A percentile compares a stretch with the other conserved stretches of the same genome.
These are phyloP conservation scores for Paratrypauchen microcephalus DNA, from an alignment of 2,797 vertebrate genomes.

Conservation along the genomic window DNA sequence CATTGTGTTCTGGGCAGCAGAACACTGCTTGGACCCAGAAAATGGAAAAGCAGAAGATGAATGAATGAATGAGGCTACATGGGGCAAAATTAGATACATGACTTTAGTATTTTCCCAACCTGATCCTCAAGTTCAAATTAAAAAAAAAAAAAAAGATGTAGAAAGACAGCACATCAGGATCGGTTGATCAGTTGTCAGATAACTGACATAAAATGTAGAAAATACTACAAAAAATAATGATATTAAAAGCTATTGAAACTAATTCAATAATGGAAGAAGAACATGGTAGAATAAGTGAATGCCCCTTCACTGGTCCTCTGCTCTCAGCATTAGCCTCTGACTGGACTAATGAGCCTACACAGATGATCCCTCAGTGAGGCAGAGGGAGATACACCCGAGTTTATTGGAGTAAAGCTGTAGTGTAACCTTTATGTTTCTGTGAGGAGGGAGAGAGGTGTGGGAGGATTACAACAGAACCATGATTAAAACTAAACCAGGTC, in stretches of 20 bases:
- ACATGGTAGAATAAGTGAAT: slow-evolving; percentile 29
- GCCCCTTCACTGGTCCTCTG: slow-evolving; percentile 21
- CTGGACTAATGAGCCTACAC: slow-evolving; percentile 61
- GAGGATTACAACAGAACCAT: slow-evolving; percentile 29
- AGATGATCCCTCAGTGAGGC: slow-evolving; percentile 64
- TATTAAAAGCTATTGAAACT: too few relatives aligned
- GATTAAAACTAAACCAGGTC: background rate
- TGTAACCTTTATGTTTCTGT: slow-evolving; percentile 33
- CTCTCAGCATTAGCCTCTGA: slow-evolving; percentile 44
- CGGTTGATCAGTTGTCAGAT: background rate
- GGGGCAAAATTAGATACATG: too few relatives aligned
- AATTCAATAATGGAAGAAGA: slow-evolving; percentile 49
- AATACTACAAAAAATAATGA: background rate
- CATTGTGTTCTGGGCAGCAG: too few relatives aligned
- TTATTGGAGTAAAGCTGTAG: slow-evolving; percentile 58
- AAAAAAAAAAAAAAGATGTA: too few relatives aligned
- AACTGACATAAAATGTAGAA: background rate
- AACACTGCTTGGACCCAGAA: too few relatives aligned
- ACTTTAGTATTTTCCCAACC: too few relatives aligned
- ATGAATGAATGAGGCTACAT: too few relatives aligned
- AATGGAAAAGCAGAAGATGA: too few relatives aligned
- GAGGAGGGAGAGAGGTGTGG: slow-evolving; percentile 32
- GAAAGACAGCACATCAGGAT: background rate
- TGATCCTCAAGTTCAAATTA: too few relatives aligned
- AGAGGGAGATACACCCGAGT: slow-evolving; percentile 46